phyloP scores from a whole-genome alignment of 2,888 invertebrate species.

The Bimastos eiseni region DNA sequence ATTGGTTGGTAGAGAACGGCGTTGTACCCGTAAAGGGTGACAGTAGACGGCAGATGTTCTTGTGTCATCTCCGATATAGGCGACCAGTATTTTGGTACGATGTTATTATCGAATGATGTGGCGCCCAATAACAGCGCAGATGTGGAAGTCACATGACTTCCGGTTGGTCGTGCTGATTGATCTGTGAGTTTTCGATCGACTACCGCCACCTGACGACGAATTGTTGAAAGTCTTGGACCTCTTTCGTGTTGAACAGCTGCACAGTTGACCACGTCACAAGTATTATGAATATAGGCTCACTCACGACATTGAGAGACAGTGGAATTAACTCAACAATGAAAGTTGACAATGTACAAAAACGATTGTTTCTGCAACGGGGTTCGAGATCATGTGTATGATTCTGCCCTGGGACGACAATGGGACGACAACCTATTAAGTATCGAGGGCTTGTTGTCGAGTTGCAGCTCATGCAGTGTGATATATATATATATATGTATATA shows the following conservation, averaged over 20 bases:
- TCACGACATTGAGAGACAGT: not conserved
- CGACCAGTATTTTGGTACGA: not conserved
- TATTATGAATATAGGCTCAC: not conserved
- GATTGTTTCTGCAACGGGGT: not conserved
- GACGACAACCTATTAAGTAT: not conserved
- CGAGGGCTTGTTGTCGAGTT: not conserved
- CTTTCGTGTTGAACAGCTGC: slow-evolving; percentile 74
- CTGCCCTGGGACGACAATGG: not conserved
- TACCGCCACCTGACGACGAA: slow-evolving; percentile 85
- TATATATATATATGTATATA: too few relatives aligned
- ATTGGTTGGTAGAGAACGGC: not conserved
- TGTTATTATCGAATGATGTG: not conserved
- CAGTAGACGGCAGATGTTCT: not conserved
- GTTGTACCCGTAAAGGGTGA: not conserved
- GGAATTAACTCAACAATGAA: not conserved
- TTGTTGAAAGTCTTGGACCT: slow-evolving; percentile 91
- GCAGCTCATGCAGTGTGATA: too few relatives aligned
- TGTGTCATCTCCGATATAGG: slow-evolving; percentile 8
- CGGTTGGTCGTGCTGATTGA: not conserved
- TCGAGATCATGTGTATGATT: not conserved
- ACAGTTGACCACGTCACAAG: not conserved
- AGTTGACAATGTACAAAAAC: not conserved
- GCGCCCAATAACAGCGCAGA: not conserved
- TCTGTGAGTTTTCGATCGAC: not conserved
- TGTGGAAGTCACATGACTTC: not conserved